A percentile compares a stretch with the other conserved stretches of the same genome.
Evolutionary conservation across 2,888 invertebrate species (phyloP).

Genomic region (Ormyrus nitidulus): DNA sequence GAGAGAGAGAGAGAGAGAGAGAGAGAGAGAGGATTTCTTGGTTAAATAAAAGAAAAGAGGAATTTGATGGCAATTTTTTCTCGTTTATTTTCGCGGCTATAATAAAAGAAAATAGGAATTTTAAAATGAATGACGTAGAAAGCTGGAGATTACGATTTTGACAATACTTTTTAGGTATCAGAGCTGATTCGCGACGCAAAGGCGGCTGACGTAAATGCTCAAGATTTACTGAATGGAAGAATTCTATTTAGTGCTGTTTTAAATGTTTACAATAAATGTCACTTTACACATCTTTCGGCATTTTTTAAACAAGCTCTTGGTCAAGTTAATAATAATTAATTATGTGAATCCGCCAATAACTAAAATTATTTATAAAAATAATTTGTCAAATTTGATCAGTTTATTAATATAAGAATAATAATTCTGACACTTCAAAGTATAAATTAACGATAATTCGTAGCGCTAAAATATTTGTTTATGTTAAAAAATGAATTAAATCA

Average conservation of each 20-base stretch:
- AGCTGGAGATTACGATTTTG: conserved; percentile 1
- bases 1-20: no score
- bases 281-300: neutral
- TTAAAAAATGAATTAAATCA: no score
- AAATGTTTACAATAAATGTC: neutral
- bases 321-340: neutral
- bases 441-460: no score
- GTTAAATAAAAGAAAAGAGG: conserved; percentile 15
- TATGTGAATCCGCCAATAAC: neutral
- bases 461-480: no score
- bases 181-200: neutral
- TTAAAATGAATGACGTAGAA: conserved; percentile 29
- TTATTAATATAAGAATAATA: no score
- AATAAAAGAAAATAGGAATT: conserved; percentile 27
- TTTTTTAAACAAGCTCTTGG: no score
- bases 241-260: no score
- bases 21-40: neutral
- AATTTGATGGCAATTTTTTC: conserved; percentile 38
- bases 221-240: no score
- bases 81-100: conserved; percentile 28
- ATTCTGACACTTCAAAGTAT: no score
- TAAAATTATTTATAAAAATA: neutral
- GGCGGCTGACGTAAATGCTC: conserved; percentile 18
- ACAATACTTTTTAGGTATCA: conserved; percentile 15
- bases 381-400: no score